Evolutionary conservation across 2,113 vertebrate genomes (phyloP).

Genomic region (Charina bottae): DNA sequence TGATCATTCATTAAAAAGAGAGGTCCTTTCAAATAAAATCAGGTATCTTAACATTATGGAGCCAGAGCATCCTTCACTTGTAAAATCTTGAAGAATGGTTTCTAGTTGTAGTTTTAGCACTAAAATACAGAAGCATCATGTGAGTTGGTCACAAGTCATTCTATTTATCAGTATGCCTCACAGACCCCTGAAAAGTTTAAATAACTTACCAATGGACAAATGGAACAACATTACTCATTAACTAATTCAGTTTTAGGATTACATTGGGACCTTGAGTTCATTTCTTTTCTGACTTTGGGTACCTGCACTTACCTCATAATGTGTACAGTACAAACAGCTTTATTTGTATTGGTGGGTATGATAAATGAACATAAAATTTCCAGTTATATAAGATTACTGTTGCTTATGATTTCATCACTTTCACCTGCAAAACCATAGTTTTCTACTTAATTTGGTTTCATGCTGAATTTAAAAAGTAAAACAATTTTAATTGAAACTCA

Average conservation of each 20-base stretch:
- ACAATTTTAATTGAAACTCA: not conserved
- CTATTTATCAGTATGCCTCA: not conserved
- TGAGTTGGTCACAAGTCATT: not conserved
- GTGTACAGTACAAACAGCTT: constrained; percentile 28
- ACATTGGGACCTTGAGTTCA: constrained; percentile 25
- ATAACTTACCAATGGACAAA: constrained; percentile 22
- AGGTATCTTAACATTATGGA: not conserved
- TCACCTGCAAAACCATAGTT: not conserved
- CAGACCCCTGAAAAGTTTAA: constrained; percentile 12
- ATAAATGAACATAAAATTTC: not conserved
- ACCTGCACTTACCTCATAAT: constrained; percentile 1
- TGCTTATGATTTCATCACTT: constrained; percentile 9
- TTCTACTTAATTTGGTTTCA: not conserved
- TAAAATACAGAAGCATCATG: not conserved
- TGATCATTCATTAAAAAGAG: not conserved
- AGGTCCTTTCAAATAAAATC: not conserved
- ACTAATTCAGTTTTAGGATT: constrained; percentile 16
- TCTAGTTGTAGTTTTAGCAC: not conserved
- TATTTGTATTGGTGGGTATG: constrained; percentile 21
- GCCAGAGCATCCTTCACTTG: not conserved
- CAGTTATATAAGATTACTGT: not conserved
- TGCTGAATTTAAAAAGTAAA: not conserved
- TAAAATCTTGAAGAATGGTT: not conserved
- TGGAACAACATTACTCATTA: constrained; percentile 27
- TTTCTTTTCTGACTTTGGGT: not conserved